A percentile compares a stretch with the other conserved stretches of the same genome.
These are phyloP conservation scores for Porites cylindrica DNA, from an alignment of 92 coral and sea anemone genomes.

Conservation along the genomic window DNA sequence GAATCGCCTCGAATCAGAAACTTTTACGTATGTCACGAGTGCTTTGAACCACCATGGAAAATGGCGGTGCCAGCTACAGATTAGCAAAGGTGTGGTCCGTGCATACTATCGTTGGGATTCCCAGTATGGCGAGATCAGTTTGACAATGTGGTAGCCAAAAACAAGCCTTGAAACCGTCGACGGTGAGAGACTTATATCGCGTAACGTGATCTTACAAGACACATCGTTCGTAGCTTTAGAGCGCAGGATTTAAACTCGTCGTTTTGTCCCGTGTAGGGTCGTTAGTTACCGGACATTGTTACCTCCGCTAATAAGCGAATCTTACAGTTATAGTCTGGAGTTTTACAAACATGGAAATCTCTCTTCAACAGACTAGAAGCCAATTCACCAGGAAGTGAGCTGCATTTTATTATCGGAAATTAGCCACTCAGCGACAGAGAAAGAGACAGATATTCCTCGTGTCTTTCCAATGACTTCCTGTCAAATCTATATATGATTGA, in stretches of 20 bases:
- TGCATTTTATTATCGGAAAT: background rate
- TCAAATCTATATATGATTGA: background rate
- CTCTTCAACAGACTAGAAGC: background rate
- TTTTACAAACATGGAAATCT: constrained; percentile 6
- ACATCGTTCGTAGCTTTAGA: constrained; percentile 28
- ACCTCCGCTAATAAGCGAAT: constrained; percentile 14
- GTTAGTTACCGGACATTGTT: constrained; percentile 5
- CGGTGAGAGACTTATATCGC: background rate
- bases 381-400: background rate
- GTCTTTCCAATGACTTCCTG: constrained; percentile 8
- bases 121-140: constrained; percentile 89
- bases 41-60: constrained; percentile 73
- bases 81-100: constrained; percentile 79
- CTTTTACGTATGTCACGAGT: constrained; percentile 83
- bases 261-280: constrained; percentile 15
- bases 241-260: background rate
- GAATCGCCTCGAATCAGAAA: constrained; percentile 86
- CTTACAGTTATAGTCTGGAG: constrained; percentile 25
- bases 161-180: background rate
- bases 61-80: constrained; percentile 87
- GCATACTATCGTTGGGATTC: constrained; percentile 93
- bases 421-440: background rate
- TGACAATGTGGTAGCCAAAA: constrained; percentile 79
- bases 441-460: background rate
- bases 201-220: background rate